phyloP scores from a whole-genome alignment of 2,888 invertebrate species.

The Bellardia pandia region DNA sequence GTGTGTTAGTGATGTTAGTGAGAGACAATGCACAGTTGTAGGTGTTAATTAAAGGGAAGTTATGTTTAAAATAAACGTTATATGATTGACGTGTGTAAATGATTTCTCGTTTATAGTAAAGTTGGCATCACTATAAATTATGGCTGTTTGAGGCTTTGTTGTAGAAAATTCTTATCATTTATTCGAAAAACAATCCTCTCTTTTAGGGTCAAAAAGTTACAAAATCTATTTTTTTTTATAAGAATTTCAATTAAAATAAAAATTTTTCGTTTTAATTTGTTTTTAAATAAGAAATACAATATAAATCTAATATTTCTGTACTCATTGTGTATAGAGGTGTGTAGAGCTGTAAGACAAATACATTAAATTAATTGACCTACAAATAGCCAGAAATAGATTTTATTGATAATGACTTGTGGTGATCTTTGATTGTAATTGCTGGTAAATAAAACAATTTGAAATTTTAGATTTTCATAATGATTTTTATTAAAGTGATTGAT shows the following conservation, averaged over 20 bases:
- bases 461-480: conserved; percentile 69
- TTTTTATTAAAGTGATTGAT: conserved; percentile 73
- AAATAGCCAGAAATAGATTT: neutral
- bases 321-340: neutral
- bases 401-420: conserved; percentile 44
- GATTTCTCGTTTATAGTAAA: neutral
- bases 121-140: conserved; percentile 18
- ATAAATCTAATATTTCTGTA: conserved; percentile 7
- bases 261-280: neutral
- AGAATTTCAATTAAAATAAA: conserved; percentile 42
- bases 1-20: too few relatives aligned
- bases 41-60: conserved; percentile 20
- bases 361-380: conserved; percentile 29
- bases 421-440: conserved; percentile 27
- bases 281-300: neutral
- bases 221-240: conserved; percentile 15
- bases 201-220: conserved; percentile 56
- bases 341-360: conserved; percentile 3
- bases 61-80: conserved; percentile 26
- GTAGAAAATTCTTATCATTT: conserved; percentile 49
- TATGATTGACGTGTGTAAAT: neutral
- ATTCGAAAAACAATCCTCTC: conserved; percentile 24
- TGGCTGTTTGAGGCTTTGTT: conserved; percentile 5
- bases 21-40: neutral
- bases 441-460: conserved; percentile 46